These are phyloP conservation scores for Petromus typicus DNA, from an alignment of 2,113 vertebrate species.

Conservation along the genomic window DNA sequence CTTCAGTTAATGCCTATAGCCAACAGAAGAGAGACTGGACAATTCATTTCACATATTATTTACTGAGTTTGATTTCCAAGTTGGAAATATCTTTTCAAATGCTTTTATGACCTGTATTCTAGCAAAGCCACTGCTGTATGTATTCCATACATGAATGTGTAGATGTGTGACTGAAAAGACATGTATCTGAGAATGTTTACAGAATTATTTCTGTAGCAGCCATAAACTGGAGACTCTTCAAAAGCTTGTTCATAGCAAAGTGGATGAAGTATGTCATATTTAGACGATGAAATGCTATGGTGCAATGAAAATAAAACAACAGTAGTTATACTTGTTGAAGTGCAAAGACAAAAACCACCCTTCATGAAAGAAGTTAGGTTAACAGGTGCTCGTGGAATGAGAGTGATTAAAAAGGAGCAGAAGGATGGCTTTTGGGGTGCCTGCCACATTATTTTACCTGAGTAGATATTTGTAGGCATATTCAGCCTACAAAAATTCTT, in stretches of 20 bases:
- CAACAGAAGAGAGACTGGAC: not conserved
- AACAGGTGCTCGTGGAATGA: not conserved
- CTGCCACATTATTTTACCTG: not conserved
- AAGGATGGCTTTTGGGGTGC: not conserved
- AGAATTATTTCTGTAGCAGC: not conserved
- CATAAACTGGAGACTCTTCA: not conserved
- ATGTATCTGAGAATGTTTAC: not conserved
- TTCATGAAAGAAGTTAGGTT: not conserved
- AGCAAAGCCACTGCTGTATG: not conserved
- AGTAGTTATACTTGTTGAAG: not conserved
- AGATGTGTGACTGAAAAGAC: not conserved
- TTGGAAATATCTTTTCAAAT: not conserved
- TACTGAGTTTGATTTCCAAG: not conserved
- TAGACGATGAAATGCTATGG: not conserved
- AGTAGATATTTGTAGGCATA: not conserved
- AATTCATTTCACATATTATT: not conserved
- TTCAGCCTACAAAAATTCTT: conserved; percentile 6
- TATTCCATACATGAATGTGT: not conserved
- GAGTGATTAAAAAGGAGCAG: not conserved
- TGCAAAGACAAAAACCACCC: no score
- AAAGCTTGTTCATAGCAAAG: not conserved
- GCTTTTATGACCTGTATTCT: not conserved
- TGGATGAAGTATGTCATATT: not conserved
- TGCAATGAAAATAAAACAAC: not conserved
- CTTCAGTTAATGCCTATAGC: not conserved